Percentiles rank a stretch among this genome's conserved stretches.
These are phyloP conservation scores for Spodoptera litura DNA, from an alignment of 1,140 invertebrate genomes.

Conservation along the genomic window DNA sequence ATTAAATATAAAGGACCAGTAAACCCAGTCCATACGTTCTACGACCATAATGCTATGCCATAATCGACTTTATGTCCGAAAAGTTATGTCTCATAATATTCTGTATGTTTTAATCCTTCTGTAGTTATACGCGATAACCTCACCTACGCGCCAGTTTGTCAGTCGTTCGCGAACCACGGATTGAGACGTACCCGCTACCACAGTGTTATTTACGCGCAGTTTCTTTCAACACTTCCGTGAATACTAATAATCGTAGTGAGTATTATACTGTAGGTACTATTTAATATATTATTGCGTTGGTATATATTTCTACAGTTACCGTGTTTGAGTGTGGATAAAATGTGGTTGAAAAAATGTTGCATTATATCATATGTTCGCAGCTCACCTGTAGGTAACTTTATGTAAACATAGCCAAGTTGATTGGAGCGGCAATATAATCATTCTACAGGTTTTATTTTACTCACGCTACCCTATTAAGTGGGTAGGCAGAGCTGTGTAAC, in stretches of 20 bases:
- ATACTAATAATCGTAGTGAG: background rate
- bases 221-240: slow-evolving; percentile 1
- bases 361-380: slow-evolving; percentile 11
- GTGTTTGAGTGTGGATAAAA: background rate
- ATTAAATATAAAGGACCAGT: background rate
- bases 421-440: background rate
- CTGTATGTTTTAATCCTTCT: background rate
- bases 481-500: background rate
- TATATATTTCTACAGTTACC: background rate
- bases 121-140: background rate
- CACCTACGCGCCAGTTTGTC: background rate
- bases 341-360: background rate
- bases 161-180: background rate
- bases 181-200: background rate
- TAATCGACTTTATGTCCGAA: background rate
- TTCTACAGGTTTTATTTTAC: slow-evolving; percentile 23
- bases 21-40: background rate
- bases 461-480: background rate
- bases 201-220: background rate
- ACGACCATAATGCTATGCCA: background rate
- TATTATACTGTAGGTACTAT: background rate
- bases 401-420: slow-evolving; percentile 34
- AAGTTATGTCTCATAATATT: background rate
- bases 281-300: background rate
- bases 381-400: background rate